phyloP scores from a whole-genome alignment of 2,888 invertebrate genomes.

The Dicyrtomina minuta region DNA sequence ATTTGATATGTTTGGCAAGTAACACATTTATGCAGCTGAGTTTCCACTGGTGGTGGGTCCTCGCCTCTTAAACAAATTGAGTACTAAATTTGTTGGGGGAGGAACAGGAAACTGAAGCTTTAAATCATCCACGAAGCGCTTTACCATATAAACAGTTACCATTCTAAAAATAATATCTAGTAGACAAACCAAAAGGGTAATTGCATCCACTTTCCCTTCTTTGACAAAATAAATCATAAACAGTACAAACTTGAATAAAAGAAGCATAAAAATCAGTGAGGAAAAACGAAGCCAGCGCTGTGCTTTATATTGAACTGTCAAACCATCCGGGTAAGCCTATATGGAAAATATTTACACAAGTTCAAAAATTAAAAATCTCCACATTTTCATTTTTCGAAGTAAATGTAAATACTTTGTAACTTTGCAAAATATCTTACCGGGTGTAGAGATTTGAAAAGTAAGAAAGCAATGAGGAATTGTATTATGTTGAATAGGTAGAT shows the following conservation, averaged over 20 bases:
- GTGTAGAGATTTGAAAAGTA: conserved; percentile 2
- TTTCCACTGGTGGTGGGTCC: too few relatives aligned
- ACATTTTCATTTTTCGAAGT: background rate
- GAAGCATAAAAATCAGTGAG: conserved; percentile 9
- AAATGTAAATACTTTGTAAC: background rate
- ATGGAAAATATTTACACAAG: too few relatives aligned
- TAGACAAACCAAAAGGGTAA: conserved; percentile 6
- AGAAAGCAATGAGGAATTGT: conserved; percentile 12
- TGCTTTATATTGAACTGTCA: background rate
- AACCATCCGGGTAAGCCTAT: conserved; percentile 22
- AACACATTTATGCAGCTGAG: too few relatives aligned
- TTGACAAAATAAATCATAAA: conserved; percentile 9
- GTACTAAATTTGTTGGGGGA: too few relatives aligned
- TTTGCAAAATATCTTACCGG: conserved; percentile 19
- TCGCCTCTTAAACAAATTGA: too few relatives aligned
- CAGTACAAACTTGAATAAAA: conserved; percentile 12
- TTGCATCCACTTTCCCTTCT: background rate
- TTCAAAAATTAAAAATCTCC: background rate
- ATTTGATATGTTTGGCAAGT: too few relatives aligned
- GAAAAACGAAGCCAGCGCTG: conserved; percentile 18
- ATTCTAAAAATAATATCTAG: conserved; percentile 19
- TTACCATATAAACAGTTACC: conserved; percentile 24
- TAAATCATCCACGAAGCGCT: conserved; percentile 27
- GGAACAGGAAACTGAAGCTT: conserved; percentile 11
- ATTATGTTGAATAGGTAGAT: conserved; percentile 13